Evolutionary conservation across 2,797 vertebrate species (phyloP).

Genomic region (Alcedo atthis): DNA sequence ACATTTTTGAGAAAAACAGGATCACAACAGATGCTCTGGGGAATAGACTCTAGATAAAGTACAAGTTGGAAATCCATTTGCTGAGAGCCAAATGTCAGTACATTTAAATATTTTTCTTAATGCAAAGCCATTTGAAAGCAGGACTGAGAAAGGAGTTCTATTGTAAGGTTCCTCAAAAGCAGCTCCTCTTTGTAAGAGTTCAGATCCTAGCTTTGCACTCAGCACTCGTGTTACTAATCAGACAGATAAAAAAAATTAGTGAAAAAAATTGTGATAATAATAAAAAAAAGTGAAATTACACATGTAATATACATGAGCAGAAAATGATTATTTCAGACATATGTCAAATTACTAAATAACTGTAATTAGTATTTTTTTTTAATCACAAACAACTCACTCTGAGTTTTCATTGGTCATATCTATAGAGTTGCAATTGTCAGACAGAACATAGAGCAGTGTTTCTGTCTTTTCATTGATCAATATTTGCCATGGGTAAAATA

Average conservation of each 20-base stretch:
- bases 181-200: not conserved
- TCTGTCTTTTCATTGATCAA: not conserved
- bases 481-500: not conserved
- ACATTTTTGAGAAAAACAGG: constrained; percentile 54
- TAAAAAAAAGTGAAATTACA: too few species aligned
- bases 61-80: constrained; percentile 38
- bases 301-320: not conserved
- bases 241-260: not conserved
- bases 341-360: not conserved
- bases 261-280: not conserved
- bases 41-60: constrained; percentile 56
- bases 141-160: not conserved
- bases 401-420: not conserved
- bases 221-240: not conserved
- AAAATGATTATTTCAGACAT: not conserved
- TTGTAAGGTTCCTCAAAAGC: not conserved
- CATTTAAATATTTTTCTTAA: not conserved
- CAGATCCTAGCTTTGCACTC: not conserved
- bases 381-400: not conserved
- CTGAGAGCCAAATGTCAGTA: not conserved
- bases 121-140: not conserved
- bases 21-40: constrained; percentile 52
- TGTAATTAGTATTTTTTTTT: not conserved
- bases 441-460: not conserved
- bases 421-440: not conserved